A percentile compares a stretch with the other conserved stretches of the same genome.
phyloP scores from a whole-genome alignment of 2,888 invertebrate species.

The Harpalus rubripes region DNA sequence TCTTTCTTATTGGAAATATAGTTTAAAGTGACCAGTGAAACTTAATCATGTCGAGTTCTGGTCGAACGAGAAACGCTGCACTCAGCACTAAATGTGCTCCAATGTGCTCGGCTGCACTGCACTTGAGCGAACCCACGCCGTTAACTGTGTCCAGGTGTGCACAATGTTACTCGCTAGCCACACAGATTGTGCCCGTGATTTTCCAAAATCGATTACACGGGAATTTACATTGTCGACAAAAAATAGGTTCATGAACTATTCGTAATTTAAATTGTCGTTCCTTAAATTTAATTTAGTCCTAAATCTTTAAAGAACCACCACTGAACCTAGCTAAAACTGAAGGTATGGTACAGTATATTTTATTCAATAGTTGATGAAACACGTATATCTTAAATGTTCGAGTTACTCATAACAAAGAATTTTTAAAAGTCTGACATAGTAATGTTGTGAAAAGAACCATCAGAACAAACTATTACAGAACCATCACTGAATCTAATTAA shows the following conservation, averaged over 20 bases:
- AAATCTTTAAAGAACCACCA: too few species aligned
- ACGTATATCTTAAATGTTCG: too few species aligned
- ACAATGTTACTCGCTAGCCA: conserved; percentile 51
- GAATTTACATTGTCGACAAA: background rate
- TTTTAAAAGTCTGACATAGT: too few species aligned
- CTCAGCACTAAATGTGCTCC: conserved; percentile 7
- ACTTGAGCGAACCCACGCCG: conserved; percentile 36
- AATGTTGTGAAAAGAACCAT: too few species aligned
- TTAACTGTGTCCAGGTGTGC: conserved; percentile 66
- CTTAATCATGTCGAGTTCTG: conserved; percentile 7
- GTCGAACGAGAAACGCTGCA: conserved; percentile 5
- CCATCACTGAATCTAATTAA: too few species aligned
- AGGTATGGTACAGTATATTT: too few species aligned
- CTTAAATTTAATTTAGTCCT: background rate
- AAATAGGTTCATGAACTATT: background rate
- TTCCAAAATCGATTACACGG: too few species aligned
- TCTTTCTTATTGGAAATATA: background rate
- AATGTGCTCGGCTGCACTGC: conserved; percentile 19
- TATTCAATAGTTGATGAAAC: too few species aligned
- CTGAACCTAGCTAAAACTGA: too few species aligned
- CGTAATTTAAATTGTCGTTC: too few species aligned
- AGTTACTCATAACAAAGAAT: too few species aligned
- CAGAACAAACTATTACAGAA: too few species aligned
- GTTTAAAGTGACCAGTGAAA: background rate
- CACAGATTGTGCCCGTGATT: background rate